Percentiles rank a stretch among this genome's conserved stretches.
Conservation (phyloP, 1,140 invertebrate species). For the Bombus fervidus region DNA sequence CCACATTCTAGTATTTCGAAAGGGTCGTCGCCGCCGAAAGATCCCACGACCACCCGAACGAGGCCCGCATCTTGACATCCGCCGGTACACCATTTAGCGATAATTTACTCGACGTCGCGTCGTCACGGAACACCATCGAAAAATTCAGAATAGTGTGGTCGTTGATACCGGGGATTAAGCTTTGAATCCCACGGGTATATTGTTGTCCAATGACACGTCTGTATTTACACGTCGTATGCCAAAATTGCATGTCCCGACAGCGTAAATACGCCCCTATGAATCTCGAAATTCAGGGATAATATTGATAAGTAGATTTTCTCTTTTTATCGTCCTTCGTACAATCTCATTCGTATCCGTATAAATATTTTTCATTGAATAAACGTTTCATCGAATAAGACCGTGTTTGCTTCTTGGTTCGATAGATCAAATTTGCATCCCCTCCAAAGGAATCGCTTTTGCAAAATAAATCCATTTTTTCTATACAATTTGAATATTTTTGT, state of each 20-base stretch:
- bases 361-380: no score
- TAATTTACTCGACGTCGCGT: conserved; percentile 73
- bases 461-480: no score
- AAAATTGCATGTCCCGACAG: conserved; percentile 58
- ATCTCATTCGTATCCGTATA: neutral
- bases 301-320: conserved; percentile 45
- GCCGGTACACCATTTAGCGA: conserved; percentile 72
- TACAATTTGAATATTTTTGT: no score
- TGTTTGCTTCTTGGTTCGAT: no score
- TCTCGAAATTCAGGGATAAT: conserved; percentile 33
- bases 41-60: conserved; percentile 65
- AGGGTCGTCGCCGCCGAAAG: neutral
- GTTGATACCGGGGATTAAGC: conserved; percentile 63
- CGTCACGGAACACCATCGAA: conserved; percentile 67
- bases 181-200: conserved; percentile 76
- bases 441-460: no score
- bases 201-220: conserved; percentile 74
- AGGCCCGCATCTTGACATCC: conserved; percentile 76
- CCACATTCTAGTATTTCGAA: conserved; percentile 32
- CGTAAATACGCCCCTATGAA: conserved; percentile 78
- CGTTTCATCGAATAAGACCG: no score
- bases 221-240: conserved; percentile 62
- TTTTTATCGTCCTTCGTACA: neutral
- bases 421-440: no score
- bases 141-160: conserved; percentile 50